Evolutionary conservation across 2,797 vertebrate genomes (phyloP).

Genomic region (Xyrichtys novacula): DNA sequence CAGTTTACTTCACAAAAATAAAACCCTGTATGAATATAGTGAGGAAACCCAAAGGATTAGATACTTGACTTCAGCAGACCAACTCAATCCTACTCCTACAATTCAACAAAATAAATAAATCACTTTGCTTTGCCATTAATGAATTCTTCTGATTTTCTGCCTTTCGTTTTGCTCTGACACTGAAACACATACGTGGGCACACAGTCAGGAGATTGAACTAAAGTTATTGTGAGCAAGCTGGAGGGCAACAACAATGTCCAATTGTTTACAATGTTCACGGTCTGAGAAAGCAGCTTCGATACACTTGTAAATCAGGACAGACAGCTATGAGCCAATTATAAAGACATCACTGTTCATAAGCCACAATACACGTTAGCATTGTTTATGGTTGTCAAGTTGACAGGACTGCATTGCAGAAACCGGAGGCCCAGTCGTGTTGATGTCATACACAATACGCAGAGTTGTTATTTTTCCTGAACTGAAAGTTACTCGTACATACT

Average conservation of each 20-base stretch:
- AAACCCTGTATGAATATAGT: too few relatives aligned
- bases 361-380: conserved; percentile 42
- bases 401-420: conserved; percentile 33
- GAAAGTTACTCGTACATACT: not conserved
- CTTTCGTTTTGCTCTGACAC: not conserved
- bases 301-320: conserved; percentile 69
- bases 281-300: conserved; percentile 56
- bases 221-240: conserved; percentile 48
- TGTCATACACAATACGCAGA: conserved; percentile 10
- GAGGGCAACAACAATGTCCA: conserved; percentile 56
- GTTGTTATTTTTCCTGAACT: not conserved
- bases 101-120: too few relatives aligned
- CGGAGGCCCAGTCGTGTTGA: conserved; percentile 15
- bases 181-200: not conserved
- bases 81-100: too few relatives aligned
- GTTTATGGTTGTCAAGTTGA: conserved; percentile 47
- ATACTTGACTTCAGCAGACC: too few relatives aligned
- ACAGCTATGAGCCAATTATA: conserved; percentile 66
- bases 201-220: conserved; percentile 31
- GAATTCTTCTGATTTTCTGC: too few relatives aligned
- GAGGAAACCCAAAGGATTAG: too few relatives aligned
- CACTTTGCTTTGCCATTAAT: too few relatives aligned
- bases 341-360: conserved; percentile 58
- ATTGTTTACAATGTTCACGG: conserved; percentile 61
- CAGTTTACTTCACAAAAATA: too few relatives aligned